Percentiles rank a stretch among this genome's conserved stretches.
Conservation (phyloP, 2,113 vertebrate genomes). For the Urocynchramus pylzowi region DNA sequence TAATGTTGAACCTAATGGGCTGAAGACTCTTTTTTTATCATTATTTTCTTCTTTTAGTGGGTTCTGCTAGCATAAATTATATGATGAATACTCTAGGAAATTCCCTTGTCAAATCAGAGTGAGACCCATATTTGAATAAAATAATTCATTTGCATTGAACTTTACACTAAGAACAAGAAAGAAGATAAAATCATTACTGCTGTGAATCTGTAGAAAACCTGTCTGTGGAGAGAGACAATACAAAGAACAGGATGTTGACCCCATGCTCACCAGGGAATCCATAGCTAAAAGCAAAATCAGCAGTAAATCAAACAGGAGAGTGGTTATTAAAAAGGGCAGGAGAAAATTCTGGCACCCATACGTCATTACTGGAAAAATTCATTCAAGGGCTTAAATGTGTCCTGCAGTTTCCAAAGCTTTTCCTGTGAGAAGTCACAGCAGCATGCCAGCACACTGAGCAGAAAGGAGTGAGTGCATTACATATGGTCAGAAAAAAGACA, state of each 20-base stretch:
- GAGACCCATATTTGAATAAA: neutral
- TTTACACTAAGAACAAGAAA: neutral
- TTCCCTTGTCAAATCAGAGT: neutral
- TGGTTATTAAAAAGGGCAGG: conserved; percentile 32
- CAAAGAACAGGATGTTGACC: neutral
- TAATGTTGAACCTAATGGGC: neutral
- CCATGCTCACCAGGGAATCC: neutral
- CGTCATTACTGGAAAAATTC: neutral
- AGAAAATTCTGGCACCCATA: neutral
- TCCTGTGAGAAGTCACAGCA: conserved; percentile 9
- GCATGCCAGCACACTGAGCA: neutral
- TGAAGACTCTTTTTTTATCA: neutral
- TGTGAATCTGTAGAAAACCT: neutral
- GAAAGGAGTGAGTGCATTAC: neutral
- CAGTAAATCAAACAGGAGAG: neutral
- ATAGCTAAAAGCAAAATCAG: conserved; percentile 43
- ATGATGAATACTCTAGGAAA: neutral
- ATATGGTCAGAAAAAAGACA: neutral
- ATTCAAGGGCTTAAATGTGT: conserved; percentile 9
- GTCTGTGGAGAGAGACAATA: neutral
- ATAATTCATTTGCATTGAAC: neutral
- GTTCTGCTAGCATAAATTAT: neutral
- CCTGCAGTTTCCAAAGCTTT: conserved; percentile 23
- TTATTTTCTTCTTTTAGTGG: neutral
- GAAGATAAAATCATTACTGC: neutral